Evolutionary conservation across 2,888 invertebrate genomes (phyloP).

Genomic region (Eulithis testata): DNA sequence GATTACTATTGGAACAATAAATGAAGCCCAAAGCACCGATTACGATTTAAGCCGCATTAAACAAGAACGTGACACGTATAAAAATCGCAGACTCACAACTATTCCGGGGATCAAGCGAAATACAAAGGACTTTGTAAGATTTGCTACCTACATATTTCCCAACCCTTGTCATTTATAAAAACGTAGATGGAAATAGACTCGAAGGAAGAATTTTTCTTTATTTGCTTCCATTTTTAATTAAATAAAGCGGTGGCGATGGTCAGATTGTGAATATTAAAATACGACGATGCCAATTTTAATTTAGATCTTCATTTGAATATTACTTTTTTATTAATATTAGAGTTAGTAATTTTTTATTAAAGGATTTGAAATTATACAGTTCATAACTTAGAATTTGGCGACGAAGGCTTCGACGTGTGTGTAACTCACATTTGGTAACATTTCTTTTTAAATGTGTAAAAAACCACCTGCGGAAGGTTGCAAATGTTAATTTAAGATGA

Average conservation of each 20-base stretch:
- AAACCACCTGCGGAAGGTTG: no score
- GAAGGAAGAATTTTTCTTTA: constrained; percentile 37
- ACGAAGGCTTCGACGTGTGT: no score
- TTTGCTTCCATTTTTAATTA: constrained; percentile 49
- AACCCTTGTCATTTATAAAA: constrained; percentile 30
- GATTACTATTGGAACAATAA: constrained; percentile 33
- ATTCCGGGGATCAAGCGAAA: constrained; percentile 33
- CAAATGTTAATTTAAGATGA: no score
- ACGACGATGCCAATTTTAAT: constrained; percentile 34
- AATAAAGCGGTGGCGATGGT: constrained; percentile 39
- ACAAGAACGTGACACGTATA: constrained; percentile 34
- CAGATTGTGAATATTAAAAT: constrained; percentile 42
- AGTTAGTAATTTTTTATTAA: no score
- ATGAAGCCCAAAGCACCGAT: constrained; percentile 32
- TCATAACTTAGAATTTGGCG: no score
- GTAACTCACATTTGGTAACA: no score
- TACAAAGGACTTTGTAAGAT: constrained; percentile 36
- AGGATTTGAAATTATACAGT: no score
- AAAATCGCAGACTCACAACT: constrained; percentile 32
- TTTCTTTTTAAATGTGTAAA: no score
- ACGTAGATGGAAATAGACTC: constrained; percentile 34
- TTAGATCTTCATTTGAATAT: constrained; percentile 36
- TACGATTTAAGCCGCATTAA: constrained; percentile 30
- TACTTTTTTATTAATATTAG: no score
- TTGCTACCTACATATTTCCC: constrained; percentile 21